Evolutionary conservation across 2,113 vertebrate species (phyloP).

Genomic region (Dinomys branickii): DNA sequence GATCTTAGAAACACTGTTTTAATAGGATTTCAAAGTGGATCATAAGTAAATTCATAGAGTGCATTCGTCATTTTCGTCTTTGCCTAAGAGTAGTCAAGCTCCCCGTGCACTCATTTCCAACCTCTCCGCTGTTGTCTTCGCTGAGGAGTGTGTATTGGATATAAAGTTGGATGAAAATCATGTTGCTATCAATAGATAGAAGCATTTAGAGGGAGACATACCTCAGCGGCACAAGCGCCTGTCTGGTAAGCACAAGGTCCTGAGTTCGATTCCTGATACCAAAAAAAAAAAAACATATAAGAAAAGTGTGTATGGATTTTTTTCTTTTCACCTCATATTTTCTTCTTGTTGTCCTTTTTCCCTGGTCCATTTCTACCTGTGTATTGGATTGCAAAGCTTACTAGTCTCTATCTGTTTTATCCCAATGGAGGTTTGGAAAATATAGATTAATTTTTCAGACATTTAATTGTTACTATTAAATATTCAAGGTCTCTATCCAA

Average conservation of each 20-base stretch:
- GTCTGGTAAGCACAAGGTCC: too few relatives aligned
- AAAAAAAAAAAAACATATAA: too few relatives aligned
- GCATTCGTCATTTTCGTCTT: background rate
- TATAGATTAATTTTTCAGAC: background rate
- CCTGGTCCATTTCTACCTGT: background rate
- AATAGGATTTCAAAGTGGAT: background rate
- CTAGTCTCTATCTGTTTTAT: background rate
- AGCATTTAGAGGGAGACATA: too few relatives aligned
- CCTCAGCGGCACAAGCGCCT: too few relatives aligned
- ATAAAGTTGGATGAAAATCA: constrained; percentile 34
- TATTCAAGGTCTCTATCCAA: background rate
- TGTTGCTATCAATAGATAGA: background rate
- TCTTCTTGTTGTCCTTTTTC: background rate
- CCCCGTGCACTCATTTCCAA: background rate
- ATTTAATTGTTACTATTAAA: background rate
- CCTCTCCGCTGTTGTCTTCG: background rate
- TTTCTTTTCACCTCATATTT: background rate
- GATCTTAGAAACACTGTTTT: background rate
- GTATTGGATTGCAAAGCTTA: background rate
- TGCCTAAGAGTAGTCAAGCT: background rate
- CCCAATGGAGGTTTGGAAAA: background rate
- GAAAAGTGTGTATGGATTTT: constrained; percentile 12
- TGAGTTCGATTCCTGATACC: too few relatives aligned
- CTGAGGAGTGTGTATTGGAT: background rate
- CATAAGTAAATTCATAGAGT: background rate